These are phyloP conservation scores for Amphibalanus amphitrite DNA, from an alignment of 1,140 invertebrate genomes.

Conservation along the genomic window DNA sequence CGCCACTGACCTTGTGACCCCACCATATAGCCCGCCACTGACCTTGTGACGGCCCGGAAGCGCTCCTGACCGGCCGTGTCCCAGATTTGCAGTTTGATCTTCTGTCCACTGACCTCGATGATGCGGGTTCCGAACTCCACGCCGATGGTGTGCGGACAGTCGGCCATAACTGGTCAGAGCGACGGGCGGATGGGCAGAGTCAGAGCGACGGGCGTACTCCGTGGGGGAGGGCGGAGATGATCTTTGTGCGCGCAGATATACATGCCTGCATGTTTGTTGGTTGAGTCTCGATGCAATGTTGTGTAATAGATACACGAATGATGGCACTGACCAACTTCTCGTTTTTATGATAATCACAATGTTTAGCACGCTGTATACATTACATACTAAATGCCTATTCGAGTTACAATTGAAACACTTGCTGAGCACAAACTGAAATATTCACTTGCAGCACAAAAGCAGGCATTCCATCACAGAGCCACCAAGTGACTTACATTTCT, in stretches of 20 bases:
- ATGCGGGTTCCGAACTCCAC: constrained; percentile 98
- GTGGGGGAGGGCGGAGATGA: too few relatives aligned
- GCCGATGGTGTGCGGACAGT: constrained; percentile 98
- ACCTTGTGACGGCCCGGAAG: constrained; percentile 80
- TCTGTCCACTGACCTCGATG: constrained; percentile 96
- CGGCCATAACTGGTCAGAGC: constrained; percentile 83
- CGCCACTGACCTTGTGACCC: background rate
- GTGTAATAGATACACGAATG: too few relatives aligned
- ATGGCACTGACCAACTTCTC: too few relatives aligned
- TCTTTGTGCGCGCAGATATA: too few relatives aligned
- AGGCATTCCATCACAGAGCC: too few relatives aligned
- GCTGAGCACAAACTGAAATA: too few relatives aligned
- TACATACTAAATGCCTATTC: too few relatives aligned
- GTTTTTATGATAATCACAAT: too few relatives aligned
- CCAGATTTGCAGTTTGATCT: constrained; percentile 96
- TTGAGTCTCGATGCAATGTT: too few relatives aligned
- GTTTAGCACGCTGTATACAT: too few relatives aligned
- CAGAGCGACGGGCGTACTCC: too few relatives aligned
- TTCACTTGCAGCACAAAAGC: background rate
- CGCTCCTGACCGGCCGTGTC: constrained; percentile 91
- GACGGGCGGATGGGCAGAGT: constrained; percentile 22
- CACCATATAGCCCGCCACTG: background rate
- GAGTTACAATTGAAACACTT: constrained; percentile 14
- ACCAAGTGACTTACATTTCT: constrained; percentile 75
- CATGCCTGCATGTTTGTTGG: too few relatives aligned